Evolutionary conservation across 2,113 vertebrate genomes (phyloP).

Genomic region (Oreochromis tanganicae): DNA sequence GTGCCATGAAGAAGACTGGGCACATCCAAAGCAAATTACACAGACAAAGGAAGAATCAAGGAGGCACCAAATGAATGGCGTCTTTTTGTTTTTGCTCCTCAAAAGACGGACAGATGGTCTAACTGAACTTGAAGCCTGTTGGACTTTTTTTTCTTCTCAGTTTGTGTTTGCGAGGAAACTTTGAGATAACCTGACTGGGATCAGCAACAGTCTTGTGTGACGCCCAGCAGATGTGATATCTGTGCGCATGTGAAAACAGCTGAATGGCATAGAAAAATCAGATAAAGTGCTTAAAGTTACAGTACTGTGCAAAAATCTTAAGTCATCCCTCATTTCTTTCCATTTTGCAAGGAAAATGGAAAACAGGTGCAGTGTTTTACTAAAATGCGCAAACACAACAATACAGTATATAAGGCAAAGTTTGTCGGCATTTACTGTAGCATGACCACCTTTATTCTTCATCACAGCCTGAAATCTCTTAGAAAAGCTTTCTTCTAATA

Average conservation of each 20-base stretch:
- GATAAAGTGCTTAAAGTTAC: neutral
- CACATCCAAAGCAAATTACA: conserved; percentile 23
- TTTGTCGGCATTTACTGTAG: neutral
- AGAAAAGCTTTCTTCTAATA: neutral
- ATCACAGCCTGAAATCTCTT: neutral
- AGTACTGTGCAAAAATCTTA: neutral
- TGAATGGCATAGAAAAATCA: neutral
- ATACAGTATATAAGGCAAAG: neutral
- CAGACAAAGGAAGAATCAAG: conserved; percentile 39
- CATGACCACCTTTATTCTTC: neutral
- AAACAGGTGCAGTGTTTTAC: neutral
- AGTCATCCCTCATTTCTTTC: neutral
- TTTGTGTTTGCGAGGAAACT: neutral
- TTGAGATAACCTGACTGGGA: neutral
- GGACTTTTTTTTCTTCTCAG: neutral
- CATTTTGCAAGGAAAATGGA: neutral
- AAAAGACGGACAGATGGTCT: conserved; percentile 52
- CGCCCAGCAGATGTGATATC: neutral
- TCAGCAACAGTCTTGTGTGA: neutral
- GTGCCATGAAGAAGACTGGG: neutral
- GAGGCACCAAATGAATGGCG: conserved; percentile 38
- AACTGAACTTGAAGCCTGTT: conserved; percentile 22
- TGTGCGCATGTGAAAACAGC: neutral
- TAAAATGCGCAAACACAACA: neutral
- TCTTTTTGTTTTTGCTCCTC: conserved; percentile 35